phyloP scores from a whole-genome alignment of 2,113 vertebrate genomes.

The Ailuropoda melanoleuca region DNA sequence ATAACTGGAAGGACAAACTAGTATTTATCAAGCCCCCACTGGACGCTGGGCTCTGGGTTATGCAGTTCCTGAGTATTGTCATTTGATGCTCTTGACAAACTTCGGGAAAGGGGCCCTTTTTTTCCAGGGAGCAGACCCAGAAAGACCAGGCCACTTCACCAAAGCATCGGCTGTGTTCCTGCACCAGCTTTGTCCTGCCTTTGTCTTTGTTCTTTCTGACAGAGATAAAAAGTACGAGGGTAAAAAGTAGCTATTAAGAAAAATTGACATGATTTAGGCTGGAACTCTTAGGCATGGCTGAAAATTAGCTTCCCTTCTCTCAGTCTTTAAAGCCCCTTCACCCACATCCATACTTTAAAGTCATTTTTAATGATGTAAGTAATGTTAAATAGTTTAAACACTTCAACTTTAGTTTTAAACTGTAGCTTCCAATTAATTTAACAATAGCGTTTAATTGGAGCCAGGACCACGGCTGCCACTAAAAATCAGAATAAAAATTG shows the following conservation, averaged over 20 bases:
- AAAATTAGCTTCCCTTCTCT: not conserved
- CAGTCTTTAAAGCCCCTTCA: not conserved
- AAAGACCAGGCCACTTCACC: not conserved
- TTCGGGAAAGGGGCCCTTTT: not conserved
- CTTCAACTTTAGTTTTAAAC: not conserved
- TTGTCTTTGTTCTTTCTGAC: conserved; percentile 23
- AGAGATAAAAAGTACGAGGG: not conserved
- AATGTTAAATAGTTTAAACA: not conserved
- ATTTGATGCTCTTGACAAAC: not conserved
- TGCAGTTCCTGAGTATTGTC: not conserved
- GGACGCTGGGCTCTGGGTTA: not conserved
- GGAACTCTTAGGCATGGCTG: not conserved
- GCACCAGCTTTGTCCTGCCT: not conserved
- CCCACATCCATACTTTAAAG: not conserved
- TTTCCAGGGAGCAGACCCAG: not conserved
- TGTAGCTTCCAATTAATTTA: not conserved
- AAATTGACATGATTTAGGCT: not conserved
- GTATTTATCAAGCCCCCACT: not conserved
- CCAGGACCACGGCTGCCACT: not conserved
- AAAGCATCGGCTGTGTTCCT: not conserved
- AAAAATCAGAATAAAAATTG: not conserved
- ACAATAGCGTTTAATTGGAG: not conserved
- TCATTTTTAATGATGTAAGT: not conserved
- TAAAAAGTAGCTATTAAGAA: not conserved
- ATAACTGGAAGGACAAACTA: not conserved